Evolutionary conservation across 1,140 invertebrate species (phyloP).

Genomic region (Ladona fulva): DNA sequence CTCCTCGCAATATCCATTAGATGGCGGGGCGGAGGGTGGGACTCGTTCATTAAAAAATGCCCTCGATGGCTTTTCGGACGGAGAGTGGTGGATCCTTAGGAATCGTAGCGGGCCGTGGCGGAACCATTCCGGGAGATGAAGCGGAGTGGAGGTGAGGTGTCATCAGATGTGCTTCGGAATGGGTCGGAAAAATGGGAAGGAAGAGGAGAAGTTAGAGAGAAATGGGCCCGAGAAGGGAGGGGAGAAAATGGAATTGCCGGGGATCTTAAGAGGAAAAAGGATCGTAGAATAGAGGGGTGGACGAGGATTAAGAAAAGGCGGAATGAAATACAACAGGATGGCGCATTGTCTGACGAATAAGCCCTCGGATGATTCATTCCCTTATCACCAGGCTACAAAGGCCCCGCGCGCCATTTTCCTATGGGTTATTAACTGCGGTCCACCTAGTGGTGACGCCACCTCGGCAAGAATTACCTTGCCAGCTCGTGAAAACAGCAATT

Average conservation of each 20-base stretch:
- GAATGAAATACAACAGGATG: not conserved
- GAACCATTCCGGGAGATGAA: not conserved
- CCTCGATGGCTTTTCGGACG: not conserved
- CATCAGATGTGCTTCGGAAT: not conserved
- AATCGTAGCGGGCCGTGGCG: not conserved
- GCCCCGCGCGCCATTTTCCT: too few relatives aligned
- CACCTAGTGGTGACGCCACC: too few relatives aligned
- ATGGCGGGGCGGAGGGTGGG: not conserved
- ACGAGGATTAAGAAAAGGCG: not conserved
- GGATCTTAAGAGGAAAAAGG: conserved; percentile 15
- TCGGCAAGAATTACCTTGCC: too few relatives aligned
- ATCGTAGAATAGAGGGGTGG: not conserved
- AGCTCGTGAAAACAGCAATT: too few relatives aligned
- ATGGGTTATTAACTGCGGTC: too few relatives aligned
- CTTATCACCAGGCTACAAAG: too few relatives aligned
- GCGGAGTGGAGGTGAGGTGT: not conserved
- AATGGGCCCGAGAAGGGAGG: conserved; percentile 24
- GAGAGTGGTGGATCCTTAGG: too few relatives aligned
- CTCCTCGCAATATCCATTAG: not conserved
- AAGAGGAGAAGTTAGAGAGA: conserved; percentile 27
- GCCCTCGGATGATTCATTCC: too few relatives aligned
- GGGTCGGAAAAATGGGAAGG: conserved; percentile 26
- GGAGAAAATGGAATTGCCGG: conserved; percentile 15
- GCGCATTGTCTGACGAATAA: too few relatives aligned
- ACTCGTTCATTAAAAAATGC: not conserved